Evolutionary conservation across 2,797 vertebrate genomes (phyloP).

Genomic region (Malurus leucopterus): DNA sequence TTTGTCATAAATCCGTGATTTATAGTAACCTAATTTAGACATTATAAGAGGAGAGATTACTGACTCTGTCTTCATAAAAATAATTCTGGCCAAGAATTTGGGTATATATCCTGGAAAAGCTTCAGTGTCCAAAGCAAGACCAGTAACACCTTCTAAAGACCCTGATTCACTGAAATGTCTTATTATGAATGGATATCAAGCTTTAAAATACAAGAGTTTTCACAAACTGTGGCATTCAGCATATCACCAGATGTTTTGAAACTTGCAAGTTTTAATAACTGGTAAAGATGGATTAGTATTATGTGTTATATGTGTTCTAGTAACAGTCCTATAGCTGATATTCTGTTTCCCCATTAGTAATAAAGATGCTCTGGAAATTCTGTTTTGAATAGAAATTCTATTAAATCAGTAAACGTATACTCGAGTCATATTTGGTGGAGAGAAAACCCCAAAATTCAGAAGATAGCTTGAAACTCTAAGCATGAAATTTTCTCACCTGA

Average conservation of each 20-base stretch:
- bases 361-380: background rate
- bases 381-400: background rate
- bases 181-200: background rate
- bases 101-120: background rate
- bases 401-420: background rate
- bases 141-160: background rate
- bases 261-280: background rate
- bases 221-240: background rate
- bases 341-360: background rate
- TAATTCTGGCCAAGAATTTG: background rate
- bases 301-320: background rate
- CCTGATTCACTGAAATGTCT: background rate
- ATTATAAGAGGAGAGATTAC: slow-evolving; percentile 12
- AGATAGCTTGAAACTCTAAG: background rate
- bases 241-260: background rate
- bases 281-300: background rate
- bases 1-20: slow-evolving; percentile 41
- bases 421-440: background rate
- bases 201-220: background rate
- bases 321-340: background rate
- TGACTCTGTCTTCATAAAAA: slow-evolving; percentile 22
- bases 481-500: background rate
- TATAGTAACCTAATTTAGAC: slow-evolving; percentile 47
- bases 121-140: background rate
- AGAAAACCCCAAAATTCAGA: background rate